Percentiles rank a stretch among this genome's conserved stretches.
These are phyloP conservation scores for Mesoligia furuncula DNA, from an alignment of 2,888 invertebrate species.

Conservation along the genomic window DNA sequence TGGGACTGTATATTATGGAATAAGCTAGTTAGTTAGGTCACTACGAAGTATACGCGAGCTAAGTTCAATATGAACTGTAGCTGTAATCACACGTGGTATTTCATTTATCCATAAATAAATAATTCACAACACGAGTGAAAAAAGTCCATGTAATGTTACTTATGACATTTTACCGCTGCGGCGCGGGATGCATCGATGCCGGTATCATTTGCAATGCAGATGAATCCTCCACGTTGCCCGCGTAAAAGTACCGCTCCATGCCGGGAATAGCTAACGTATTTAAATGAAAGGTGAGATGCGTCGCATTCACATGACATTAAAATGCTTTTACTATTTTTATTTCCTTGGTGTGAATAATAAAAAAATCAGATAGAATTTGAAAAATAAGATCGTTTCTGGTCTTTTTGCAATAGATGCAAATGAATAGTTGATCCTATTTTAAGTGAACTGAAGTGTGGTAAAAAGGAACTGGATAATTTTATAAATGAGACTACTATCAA, in stretches of 20 bases:
- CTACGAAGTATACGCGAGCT: no score
- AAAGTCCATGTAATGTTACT: slow-evolving; percentile 32
- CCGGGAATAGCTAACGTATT: slow-evolving; percentile 61
- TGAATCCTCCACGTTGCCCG: slow-evolving; percentile 54
- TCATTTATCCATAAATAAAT: slow-evolving; percentile 8
- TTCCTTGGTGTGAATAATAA: slow-evolving; percentile 19
- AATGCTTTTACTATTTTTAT: slow-evolving; percentile 46
- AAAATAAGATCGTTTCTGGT: background rate
- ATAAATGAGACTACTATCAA: background rate
- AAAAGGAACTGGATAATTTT: background rate
- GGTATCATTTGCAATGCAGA: slow-evolving; percentile 76
- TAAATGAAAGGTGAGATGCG: slow-evolving; percentile 57
- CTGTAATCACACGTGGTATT: background rate
- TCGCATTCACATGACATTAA: slow-evolving; percentile 41
- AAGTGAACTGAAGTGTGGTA: background rate
- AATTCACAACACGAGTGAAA: slow-evolving; percentile 13
- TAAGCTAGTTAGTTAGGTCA: no score
- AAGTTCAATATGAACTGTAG: background rate
- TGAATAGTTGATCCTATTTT: background rate
- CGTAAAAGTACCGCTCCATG: slow-evolving; percentile 27
- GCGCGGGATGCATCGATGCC: slow-evolving; percentile 44
- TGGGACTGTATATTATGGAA: no score
- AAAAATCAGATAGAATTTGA: slow-evolving; percentile 6
- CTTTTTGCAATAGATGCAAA: background rate
- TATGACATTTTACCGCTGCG: slow-evolving; percentile 46